A percentile compares a stretch with the other conserved stretches of the same genome.
phyloP scores from a whole-genome alignment of 2,113 vertebrate genomes.

The Poeciliopsis prolifica region DNA sequence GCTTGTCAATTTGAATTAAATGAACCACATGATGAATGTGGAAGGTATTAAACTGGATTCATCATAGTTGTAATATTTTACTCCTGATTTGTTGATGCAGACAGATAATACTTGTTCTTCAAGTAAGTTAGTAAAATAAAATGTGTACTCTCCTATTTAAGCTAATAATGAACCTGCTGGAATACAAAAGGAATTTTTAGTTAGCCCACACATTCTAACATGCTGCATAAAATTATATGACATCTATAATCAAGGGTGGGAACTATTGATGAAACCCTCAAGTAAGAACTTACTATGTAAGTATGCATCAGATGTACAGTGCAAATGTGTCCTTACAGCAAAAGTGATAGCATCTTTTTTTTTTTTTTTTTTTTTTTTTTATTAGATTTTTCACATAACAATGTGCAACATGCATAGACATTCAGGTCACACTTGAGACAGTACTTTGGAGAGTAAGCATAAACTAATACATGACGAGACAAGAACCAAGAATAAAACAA shows the following conservation, averaged over 20 bases:
- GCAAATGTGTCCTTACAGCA: conserved; percentile 32
- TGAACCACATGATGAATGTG: neutral
- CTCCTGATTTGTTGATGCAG: conserved; percentile 58
- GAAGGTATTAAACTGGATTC: neutral
- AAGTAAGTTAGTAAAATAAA: neutral
- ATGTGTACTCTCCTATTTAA: conserved; percentile 8
- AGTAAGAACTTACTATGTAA: neutral
- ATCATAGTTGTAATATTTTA: conserved; percentile 2
- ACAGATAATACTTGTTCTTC: neutral
- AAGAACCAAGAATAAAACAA: no score
- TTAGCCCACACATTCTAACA: neutral
- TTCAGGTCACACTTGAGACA: no score
- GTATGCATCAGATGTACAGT: conserved; percentile 12
- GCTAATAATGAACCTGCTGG: conserved; percentile 11
- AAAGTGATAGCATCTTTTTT: conserved; percentile 11
- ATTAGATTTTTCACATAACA: no score
- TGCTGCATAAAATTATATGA: neutral
- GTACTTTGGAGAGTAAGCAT: no score
- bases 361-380: no score
- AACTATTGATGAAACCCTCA: conserved; percentile 7
- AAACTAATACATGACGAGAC: no score
- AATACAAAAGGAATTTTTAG: neutral
- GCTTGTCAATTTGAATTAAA: conserved; percentile 43
- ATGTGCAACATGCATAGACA: no score
- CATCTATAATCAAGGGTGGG: conserved; percentile 7